A percentile compares a stretch with the other conserved stretches of the same genome.
Conservation (phyloP, 1,140 invertebrate species). For the Formica exsecta region DNA sequence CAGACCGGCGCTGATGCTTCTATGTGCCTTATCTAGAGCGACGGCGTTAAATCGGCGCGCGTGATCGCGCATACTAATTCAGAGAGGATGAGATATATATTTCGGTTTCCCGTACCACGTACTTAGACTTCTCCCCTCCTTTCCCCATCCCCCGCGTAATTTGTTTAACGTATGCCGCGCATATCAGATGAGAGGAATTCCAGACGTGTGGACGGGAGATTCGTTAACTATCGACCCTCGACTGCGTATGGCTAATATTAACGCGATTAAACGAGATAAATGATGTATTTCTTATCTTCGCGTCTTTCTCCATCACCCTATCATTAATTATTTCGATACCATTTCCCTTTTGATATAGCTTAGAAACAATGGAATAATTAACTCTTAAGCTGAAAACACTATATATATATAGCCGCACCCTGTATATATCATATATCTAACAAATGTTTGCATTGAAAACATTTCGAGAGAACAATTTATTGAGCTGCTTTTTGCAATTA, state of each 20-base stretch:
- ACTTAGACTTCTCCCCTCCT: conserved; percentile 47
- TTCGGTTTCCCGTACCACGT: conserved; percentile 25
- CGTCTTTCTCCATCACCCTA: not conserved
- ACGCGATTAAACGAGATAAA: conserved; percentile 27
- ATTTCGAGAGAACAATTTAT: not conserved
- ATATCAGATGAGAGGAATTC: conserved; percentile 79
- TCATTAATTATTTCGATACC: not conserved
- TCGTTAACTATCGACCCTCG: conserved; percentile 16
- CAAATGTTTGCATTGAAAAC: not conserved
- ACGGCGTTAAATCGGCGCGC: conserved; percentile 82
- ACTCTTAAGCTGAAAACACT: conserved; percentile 3
- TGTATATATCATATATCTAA: no score
- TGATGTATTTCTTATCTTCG: not conserved
- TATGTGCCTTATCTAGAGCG: conserved; percentile 82
- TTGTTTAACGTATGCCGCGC: conserved; percentile 78
- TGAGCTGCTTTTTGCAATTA: not conserved
- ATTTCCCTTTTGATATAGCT: not conserved
- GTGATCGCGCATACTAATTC: conserved; percentile 83
- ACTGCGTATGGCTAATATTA: not conserved
- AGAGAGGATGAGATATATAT: conserved; percentile 56
- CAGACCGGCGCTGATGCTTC: conserved; percentile 55
- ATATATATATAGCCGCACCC: no score
- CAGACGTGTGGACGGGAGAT: conserved; percentile 29
- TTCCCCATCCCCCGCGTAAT: conserved; percentile 13
- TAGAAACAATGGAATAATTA: conserved; percentile 4